These are phyloP conservation scores for Sphinx pinastri DNA, from an alignment of 2,888 invertebrate species.

Conservation along the genomic window DNA sequence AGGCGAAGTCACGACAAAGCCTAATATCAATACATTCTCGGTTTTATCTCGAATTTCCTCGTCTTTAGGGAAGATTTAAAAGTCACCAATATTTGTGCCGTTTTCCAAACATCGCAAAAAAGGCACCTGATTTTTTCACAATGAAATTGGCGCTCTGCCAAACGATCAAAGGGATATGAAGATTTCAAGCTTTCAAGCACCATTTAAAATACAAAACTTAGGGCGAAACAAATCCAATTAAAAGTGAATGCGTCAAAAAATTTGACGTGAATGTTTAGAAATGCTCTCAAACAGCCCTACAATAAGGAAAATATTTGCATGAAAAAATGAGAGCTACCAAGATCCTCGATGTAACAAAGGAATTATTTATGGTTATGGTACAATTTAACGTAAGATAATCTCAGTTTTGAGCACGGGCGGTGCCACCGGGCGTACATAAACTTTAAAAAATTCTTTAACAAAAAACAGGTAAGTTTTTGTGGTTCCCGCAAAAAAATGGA, in stretches of 20 bases:
- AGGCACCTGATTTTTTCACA: constrained; percentile 18
- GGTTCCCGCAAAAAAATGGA: constrained; percentile 1
- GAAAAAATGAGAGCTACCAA: constrained; percentile 31
- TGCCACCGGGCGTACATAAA: constrained; percentile 41
- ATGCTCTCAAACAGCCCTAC: background rate
- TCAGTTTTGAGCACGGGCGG: constrained; percentile 37
- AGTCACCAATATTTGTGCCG: background rate
- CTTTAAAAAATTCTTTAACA: constrained; percentile 39
- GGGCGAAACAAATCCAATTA: background rate
- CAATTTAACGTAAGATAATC: constrained; percentile 51
- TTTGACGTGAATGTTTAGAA: no score
- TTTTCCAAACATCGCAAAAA: background rate
- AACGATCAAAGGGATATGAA: background rate
- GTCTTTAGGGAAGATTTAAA: constrained; percentile 2
- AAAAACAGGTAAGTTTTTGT: constrained; percentile 34
- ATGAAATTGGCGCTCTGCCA: constrained; percentile 13
- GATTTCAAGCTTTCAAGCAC: no score
- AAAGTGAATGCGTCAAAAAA: no score
- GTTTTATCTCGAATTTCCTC: background rate
- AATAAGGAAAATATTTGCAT: constrained; percentile 29
- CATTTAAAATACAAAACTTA: background rate
- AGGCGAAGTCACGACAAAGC: background rate
- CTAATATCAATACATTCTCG: constrained; percentile 4
- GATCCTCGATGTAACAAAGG: constrained; percentile 36
- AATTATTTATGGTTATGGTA: constrained; percentile 51